A percentile compares a stretch with the other conserved stretches of the same genome.
Conservation (phyloP, 2,888 invertebrate species). For the Lucinisca nassula region DNA sequence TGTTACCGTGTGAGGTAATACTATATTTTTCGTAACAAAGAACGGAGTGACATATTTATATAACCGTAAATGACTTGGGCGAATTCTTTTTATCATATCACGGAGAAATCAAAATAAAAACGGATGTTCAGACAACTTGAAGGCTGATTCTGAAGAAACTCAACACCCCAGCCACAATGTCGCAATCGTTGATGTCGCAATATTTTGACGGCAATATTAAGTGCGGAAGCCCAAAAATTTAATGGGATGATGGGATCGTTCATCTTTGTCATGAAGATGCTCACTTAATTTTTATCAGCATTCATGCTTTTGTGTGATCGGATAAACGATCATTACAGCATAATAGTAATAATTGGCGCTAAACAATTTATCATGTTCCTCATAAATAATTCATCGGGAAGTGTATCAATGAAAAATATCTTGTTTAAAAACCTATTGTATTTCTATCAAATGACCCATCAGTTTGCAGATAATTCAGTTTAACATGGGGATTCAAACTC, state of each 20-base stretch:
- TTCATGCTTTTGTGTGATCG: conserved; percentile 5
- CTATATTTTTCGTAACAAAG: conserved; percentile 39
- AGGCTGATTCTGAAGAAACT: background rate
- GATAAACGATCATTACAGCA: background rate
- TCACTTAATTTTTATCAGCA: conserved; percentile 12
- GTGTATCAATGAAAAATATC: background rate
- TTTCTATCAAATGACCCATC: background rate
- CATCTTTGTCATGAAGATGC: conserved; percentile 8
- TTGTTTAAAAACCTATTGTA: background rate
- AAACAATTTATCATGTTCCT: background rate
- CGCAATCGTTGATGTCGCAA: conserved; percentile 24
- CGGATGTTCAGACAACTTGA: background rate
- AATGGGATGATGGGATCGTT: conserved; percentile 10
- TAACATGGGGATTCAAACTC: no score
- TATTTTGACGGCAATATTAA: conserved; percentile 8
- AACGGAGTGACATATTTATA: conserved; percentile 46
- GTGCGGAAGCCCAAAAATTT: conserved; percentile 1
- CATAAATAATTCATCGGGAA: background rate
- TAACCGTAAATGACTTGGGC: conserved; percentile 45
- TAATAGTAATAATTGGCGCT: background rate
- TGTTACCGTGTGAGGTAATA: conserved; percentile 36
- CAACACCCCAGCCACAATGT: background rate
- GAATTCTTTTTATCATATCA: conserved; percentile 8
- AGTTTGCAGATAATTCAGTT: background rate
- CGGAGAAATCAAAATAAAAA: conserved; percentile 9